Percentiles rank a stretch among this genome's conserved stretches.
These are phyloP conservation scores for Dryococelus australis DNA, from an alignment of 2,888 invertebrate species.

Conservation along the genomic window DNA sequence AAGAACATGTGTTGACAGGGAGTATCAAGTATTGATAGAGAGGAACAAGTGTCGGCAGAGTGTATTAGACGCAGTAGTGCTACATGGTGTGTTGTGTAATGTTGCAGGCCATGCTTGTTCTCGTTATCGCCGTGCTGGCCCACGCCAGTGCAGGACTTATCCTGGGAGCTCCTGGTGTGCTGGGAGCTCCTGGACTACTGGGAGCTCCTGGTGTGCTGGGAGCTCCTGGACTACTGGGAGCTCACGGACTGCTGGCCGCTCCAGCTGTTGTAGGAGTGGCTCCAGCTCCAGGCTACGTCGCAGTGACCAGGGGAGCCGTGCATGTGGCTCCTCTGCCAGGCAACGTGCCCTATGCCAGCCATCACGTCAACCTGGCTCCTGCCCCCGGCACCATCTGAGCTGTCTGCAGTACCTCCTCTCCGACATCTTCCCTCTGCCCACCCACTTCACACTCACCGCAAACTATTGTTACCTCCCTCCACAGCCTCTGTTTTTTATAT, in stretches of 20 bases:
- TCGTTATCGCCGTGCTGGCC: not conserved
- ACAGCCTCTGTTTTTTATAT: not conserved
- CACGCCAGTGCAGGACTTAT: not conserved
- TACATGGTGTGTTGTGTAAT: not conserved
- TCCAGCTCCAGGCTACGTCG: constrained; percentile 59
- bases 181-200: not conserved
- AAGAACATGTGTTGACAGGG: no score
- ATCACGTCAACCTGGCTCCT: constrained; percentile 64
- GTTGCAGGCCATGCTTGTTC: not conserved
- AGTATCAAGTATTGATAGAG: no score
- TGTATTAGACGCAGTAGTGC: no score
- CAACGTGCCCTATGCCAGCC: constrained; percentile 54
- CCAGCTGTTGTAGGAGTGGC: not conserved
- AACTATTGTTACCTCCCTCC: no score
- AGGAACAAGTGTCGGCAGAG: no score
- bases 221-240: not conserved
- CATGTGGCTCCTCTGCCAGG: constrained; percentile 55
- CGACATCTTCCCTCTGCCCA: not conserved
- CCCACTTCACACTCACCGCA: no score
- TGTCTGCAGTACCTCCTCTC: not conserved
- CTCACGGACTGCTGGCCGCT: not conserved
- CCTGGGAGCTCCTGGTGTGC: not conserved
- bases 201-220: not conserved
- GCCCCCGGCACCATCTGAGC: constrained; percentile 63
- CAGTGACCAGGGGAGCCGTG: constrained; percentile 64